Evolutionary conservation across 2,113 vertebrate species (phyloP), one percentile per base, ranked within the genome.

Genomic region (Sporophila hypoxantha): DNA sequence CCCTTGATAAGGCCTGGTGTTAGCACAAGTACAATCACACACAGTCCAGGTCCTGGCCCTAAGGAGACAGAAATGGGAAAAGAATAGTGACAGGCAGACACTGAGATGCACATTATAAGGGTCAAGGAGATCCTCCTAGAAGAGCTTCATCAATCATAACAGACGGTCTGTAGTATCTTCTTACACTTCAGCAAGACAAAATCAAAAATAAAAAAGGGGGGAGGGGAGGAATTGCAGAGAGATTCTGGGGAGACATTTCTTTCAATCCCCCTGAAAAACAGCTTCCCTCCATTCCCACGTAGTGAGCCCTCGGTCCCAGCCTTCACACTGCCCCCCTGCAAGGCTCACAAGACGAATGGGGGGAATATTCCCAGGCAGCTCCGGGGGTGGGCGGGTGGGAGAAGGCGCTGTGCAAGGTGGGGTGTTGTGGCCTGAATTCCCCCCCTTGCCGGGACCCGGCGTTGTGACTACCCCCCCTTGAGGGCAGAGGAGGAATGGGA

Each of bases 1-100:
- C 84, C 69, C 78, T 89, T 81, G 76, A 60, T 17, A 56, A 95
- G 92, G 88, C 88, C 90, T 95, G 94, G 59, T 84, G 68, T 73
- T 94, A 93, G 36, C 89, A 95, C 91, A 93, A 93, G 78, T 39
- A 92, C 82, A 92, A 85, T 50, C 89, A 84, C 39, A 85, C 46
- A 87, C 27, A 93, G 77, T 61, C 59, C 91, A 96, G 94, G 91
- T 92, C 94, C 94, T 94, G 90, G 85, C 88, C 94, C 93, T 94
- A 91, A 73, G 94, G 92, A 97, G 90, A 93, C 77, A 95, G 94
- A 97, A 97, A 96, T 62, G 75, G 84, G 87, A 87, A 86, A 95
- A 93, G 92, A 94, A 95, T 61, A 96, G 96, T 81, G 68, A 92
- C 88, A 94, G 91, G 79, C 59, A 92, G 71, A 91, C 53, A 64